Evolutionary conservation across 2,888 invertebrate species (phyloP), one percentile per base, ranked within the genome.

Genomic region (Campoletis raptor): DNA sequence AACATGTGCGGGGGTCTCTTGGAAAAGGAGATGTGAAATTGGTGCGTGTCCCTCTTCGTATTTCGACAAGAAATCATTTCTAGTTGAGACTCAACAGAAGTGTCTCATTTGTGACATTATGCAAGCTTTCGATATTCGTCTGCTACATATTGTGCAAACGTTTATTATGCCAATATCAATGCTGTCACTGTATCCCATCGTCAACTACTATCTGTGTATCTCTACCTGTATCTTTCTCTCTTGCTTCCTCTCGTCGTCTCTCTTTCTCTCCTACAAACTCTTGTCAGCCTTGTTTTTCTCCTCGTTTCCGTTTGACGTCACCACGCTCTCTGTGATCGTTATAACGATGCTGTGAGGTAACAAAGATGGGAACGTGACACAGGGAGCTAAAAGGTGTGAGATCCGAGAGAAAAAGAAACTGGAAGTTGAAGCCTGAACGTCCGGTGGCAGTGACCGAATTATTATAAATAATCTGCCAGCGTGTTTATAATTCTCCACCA

Each of bases 371-470:
- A 54, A 69, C 18, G 45, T 8, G 61, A 54, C 54, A 48, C 57
- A 73, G 72, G 37, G 61, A 12, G 54, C 40, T 37, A 37, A 9
- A 24, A 67, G 52, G 21, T 66, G 9, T 18, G 40, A 40, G 37
- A 21, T 57, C 57, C 57, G 57, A 42, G 45, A 36, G 76, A 48
- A 42, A 3, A 40, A 52, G 30, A 18, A 45, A 36, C 18, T 24
- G 30, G 2, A 45, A 61, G 45, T 36, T 21, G 66, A 81, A 72
- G 66, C 48, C 37, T 77, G 52, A 66, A 45, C 81, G 78, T 81
- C 76, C 66, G 85, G 85, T 85, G 88, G 82, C 90, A 89, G 86
- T 89, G 87, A 86, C 90, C 88, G 89, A 89, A 88, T 88, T 88
- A 87, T 90, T 90, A 89, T 88, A 87, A 90, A 90, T 88, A 88